phyloP scores from a whole-genome alignment of 2,888 invertebrate species.

The Orthonevra nobilis region DNA sequence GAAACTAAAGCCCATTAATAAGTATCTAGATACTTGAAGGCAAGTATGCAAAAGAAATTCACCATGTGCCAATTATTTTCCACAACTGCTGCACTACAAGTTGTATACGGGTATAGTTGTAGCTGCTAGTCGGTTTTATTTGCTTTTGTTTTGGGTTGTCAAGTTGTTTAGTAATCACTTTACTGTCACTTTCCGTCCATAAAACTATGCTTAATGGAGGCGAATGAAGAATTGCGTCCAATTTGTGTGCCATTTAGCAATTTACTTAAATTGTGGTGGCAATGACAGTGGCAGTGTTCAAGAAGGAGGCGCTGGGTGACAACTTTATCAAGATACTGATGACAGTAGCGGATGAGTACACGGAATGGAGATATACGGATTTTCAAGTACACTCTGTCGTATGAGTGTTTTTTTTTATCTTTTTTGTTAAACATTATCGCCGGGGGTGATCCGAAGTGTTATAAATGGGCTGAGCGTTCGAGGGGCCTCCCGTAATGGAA shows the following conservation, averaged over 20 bases:
- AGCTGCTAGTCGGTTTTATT: constrained; percentile 1
- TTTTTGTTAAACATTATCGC: not conserved
- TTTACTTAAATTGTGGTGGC: constrained; percentile 5
- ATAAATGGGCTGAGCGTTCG: no score
- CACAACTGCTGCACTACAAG: constrained; percentile 39
- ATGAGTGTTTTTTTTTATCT: not conserved
- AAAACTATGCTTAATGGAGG: not conserved
- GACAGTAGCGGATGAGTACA: not conserved
- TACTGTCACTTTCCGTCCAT: constrained; percentile 57
- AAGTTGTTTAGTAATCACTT: constrained; percentile 55
- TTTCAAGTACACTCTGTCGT: constrained; percentile 19
- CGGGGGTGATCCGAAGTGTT: not conserved
- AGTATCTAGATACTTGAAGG: constrained; percentile 51
- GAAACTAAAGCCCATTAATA: constrained; percentile 26
- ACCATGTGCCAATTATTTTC: constrained; percentile 68
- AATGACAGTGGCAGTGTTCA: not conserved
- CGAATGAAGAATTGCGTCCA: constrained; percentile 19
- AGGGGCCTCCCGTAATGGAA: no score
- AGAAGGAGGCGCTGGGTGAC: constrained; percentile 11
- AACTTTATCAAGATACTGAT: constrained; percentile 2
- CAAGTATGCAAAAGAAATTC: constrained; percentile 48
- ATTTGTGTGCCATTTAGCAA: constrained; percentile 47
- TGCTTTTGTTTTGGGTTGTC: not conserved
- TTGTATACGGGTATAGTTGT: constrained; percentile 11
- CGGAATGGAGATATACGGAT: not conserved